Conservation (phyloP, 2,888 invertebrate species). For the Apotomis capreana region DNA sequence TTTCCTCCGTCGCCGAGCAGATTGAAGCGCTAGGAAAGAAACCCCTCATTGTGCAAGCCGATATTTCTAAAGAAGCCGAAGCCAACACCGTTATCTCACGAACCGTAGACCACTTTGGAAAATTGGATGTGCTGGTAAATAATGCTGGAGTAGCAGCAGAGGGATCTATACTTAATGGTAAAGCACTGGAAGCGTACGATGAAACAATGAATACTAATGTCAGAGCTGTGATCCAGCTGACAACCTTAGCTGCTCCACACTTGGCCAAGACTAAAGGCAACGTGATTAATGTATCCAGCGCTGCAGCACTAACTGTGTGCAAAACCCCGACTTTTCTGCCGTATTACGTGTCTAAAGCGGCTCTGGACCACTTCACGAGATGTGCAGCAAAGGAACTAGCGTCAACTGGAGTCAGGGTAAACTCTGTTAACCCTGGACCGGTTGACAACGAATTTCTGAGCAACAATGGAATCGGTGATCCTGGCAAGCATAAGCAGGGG, state of each 20-base stretch:
- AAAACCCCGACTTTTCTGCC: not conserved
- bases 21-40: not conserved
- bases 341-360: conserved; percentile 6
- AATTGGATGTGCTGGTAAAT: not conserved
- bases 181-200: conserved; percentile 1
- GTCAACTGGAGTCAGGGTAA: conserved; percentile 34
- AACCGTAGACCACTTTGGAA: conserved; percentile 5
- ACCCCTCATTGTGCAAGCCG: not conserved
- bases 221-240: conserved; percentile 12
- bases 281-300: conserved; percentile 25
- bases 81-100: not conserved
- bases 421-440: conserved; percentile 26
- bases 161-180: not conserved
- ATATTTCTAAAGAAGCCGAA: not conserved
- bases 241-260: conserved; percentile 35
- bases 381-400: conserved; percentile 29
- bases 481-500: not conserved
- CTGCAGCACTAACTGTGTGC: not conserved
- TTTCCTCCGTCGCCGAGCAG: not conserved
- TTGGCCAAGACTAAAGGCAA: conserved; percentile 40
- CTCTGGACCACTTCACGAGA: conserved; percentile 4
- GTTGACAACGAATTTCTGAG: conserved; percentile 20
- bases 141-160: not conserved
- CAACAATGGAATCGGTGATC: not conserved
- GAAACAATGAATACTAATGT: conserved; percentile 10